These are phyloP conservation scores for Hydractinia symbiolongicarpus DNA, from an alignment of 30 jellyfish, hydroid and myxozoan species.

Conservation along the genomic window DNA sequence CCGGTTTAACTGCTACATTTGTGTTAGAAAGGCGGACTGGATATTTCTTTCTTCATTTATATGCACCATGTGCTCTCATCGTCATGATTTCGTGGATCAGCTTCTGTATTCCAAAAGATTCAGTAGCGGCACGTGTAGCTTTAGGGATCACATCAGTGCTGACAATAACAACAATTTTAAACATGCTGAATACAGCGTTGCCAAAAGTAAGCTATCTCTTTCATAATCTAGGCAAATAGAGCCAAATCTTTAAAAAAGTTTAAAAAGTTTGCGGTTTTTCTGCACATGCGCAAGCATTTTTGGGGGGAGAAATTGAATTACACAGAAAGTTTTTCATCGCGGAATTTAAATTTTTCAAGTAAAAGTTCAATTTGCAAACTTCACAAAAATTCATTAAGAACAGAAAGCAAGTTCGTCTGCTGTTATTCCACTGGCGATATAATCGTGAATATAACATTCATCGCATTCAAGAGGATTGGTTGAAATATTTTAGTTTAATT, in stretches of 20 bases:
- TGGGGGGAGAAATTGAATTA: too few species aligned
- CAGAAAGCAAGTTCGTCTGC: too few species aligned
- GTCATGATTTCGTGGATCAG: conserved; percentile 90
- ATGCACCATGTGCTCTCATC: conserved; percentile 85
- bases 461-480: neutral
- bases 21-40: conserved; percentile 75
- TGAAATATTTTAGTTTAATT: neutral
- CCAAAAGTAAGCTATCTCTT: conserved; percentile 51
- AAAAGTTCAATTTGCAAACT: too few species aligned
- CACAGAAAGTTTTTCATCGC: too few species aligned
- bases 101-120: conserved; percentile 81
- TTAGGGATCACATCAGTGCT: conserved; percentile 80
- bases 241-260: too few species aligned
- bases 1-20: conserved; percentile 70
- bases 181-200: conserved; percentile 82
- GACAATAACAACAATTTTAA: conserved; percentile 69
- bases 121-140: conserved; percentile 94
- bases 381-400: too few species aligned
- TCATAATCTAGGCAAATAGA: too few species aligned
- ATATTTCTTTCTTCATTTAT: conserved; percentile 66
- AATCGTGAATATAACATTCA: too few species aligned
- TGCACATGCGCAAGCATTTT: too few species aligned
- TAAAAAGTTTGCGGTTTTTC: too few species aligned
- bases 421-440: too few species aligned
- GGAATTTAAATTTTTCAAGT: too few species aligned